Base-by-base conservation (phyloP, 2,113 vertebrate species). In the Hemicordylus capensis region DNA sequence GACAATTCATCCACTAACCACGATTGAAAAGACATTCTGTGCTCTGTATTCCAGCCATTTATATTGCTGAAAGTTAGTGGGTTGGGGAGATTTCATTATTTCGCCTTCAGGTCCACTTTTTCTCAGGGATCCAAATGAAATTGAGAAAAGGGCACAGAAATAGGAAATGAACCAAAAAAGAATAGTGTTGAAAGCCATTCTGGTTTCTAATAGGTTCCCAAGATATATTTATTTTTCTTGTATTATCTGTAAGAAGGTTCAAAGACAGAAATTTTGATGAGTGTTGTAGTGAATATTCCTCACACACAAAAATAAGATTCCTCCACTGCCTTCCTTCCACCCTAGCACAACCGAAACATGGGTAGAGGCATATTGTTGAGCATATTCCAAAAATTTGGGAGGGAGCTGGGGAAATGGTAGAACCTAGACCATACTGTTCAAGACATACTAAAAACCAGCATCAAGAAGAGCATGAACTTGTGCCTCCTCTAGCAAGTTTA, bases 181-280 rank as follows among this genome's bases (percentile, higher is more conserved):
- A 42, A 28, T 39, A 66, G 7, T 67, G 31, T 34, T 26, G 3
- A 3, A 17, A 70, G 72, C 81, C 61, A 89, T 12, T 0, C 0
- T 34, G 63, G 9, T 1, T 6, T 54, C 83, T 67, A 82, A 39
- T 1, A 46, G 64, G 20, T 51, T 26, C n/a, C 22, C 11, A 6
- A 31, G 37, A 54, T 17, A 39, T 37, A 42, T 24, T 26, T 72
- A 3, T 22, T 1, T 46, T 37, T n/a, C n/a, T 31, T 3, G 10
- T 6, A 12, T 59, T 0, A 0, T 69, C 76, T 64, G 1, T 4
- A n/a, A 31, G 63, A 1, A 0, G 87, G 37, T 0, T 31, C 46
- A 22, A 24, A 0, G 8, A 63, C 14, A 44, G 15, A 63, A 44
- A 15, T 1, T 3, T 0, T 3, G 37, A 85, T 73, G 56, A 28